Evolutionary conservation across 2,113 vertebrate genomes (phyloP).

Genomic region (Pollimyrus isidori): DNA sequence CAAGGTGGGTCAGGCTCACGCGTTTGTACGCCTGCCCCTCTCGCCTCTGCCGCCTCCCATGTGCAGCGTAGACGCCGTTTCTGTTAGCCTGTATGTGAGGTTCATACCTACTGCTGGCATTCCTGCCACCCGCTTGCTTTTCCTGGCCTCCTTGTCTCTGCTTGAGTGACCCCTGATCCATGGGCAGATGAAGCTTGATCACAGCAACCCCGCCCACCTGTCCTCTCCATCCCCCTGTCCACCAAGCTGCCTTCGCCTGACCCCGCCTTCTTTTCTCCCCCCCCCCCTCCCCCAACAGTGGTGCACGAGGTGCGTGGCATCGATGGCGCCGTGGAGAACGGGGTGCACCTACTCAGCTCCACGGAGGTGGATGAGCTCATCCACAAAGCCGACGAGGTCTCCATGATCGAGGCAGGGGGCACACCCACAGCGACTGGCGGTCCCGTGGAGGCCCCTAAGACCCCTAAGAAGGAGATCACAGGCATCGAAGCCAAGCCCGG

Average conservation of each 20-base stretch:
- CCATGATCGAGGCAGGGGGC: constrained; percentile 49
- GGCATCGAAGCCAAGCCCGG: constrained; percentile 56
- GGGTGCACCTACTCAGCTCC: constrained; percentile 74
- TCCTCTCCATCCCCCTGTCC: not conserved
- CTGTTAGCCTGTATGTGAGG: not conserved
- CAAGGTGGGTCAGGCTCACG: not conserved
- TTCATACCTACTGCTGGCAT: constrained; percentile 9
- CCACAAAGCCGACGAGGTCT: constrained; percentile 78
- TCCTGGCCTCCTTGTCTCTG: not conserved
- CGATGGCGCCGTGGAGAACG: constrained; percentile 63
- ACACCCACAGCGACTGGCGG: not conserved
- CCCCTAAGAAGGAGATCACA: constrained; percentile 61
- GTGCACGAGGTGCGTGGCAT: constrained; percentile 75
- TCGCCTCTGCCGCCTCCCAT: not conserved
- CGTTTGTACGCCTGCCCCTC: not conserved
- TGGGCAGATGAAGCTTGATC: not conserved
- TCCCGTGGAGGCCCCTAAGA: constrained; percentile 25
- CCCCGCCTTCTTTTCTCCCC: not conserved
- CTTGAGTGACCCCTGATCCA: not conserved
- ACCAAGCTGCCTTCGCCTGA: not conserved
- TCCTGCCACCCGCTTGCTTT: constrained; percentile 3
- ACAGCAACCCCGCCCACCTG: not conserved
- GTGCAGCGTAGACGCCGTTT: not conserved
- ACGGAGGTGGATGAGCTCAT: constrained; percentile 87
- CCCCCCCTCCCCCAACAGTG: constrained; percentile 57